Percentiles rank a stretch among this genome's conserved stretches.
These are phyloP conservation scores for Drosophila mulleri DNA, from an alignment of 2,888 invertebrate genomes.

Conservation along the genomic window DNA sequence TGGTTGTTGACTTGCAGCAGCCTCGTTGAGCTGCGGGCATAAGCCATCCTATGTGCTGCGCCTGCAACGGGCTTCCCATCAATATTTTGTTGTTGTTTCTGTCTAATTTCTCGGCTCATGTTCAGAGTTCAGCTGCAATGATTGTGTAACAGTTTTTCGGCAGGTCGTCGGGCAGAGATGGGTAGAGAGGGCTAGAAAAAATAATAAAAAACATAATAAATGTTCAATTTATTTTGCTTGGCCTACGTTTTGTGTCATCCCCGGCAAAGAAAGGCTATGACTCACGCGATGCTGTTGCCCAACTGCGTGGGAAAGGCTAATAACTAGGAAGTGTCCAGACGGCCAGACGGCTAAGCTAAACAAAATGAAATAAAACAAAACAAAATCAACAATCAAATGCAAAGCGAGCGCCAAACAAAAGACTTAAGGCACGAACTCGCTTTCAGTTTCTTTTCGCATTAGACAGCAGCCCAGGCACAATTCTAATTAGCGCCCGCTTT, in stretches of 20 bases:
- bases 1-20: slow-evolving; percentile 62
- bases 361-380: slow-evolving; percentile 14
- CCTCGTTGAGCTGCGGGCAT: slow-evolving; percentile 44
- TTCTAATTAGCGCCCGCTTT: slow-evolving; percentile 76
- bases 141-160: slow-evolving; percentile 70
- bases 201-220: slow-evolving; percentile 65
- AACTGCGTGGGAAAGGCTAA: slow-evolving; percentile 78
- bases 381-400: slow-evolving; percentile 12
- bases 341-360: slow-evolving; percentile 15
- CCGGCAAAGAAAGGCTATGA: slow-evolving; percentile 62
- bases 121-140: slow-evolving; percentile 63
- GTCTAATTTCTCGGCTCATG: slow-evolving; percentile 73
- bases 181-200: neutral
- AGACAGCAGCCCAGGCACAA: slow-evolving; percentile 67
- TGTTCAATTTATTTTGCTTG: slow-evolving; percentile 71
- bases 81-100: slow-evolving; percentile 34
- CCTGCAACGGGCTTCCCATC: slow-evolving; percentile 21
- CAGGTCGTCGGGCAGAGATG: neutral
- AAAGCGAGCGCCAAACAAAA: slow-evolving; percentile 42
- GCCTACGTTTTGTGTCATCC: slow-evolving; percentile 63
- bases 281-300: slow-evolving; percentile 69
- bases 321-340: slow-evolving; percentile 66
- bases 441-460: slow-evolving; percentile 49
- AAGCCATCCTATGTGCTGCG: slow-evolving; percentile 28
- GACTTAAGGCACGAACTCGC: slow-evolving; percentile 53